Percentiles rank a stretch among this genome's conserved stretches.
phyloP scores from a whole-genome alignment of 1,140 invertebrate genomes.

The Apis mellifera region DNA sequence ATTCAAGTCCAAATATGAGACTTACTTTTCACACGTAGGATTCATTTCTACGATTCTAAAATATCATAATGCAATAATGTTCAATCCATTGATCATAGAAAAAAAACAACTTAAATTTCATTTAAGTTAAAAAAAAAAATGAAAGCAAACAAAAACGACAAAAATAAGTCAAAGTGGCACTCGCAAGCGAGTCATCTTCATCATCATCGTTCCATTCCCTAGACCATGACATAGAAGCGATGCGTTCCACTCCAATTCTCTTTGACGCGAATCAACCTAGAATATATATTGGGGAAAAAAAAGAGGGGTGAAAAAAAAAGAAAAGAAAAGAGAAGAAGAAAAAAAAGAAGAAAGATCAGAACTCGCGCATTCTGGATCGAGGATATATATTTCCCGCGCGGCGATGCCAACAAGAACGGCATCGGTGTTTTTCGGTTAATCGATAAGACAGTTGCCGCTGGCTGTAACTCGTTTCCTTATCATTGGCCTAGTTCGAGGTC shows the following conservation, averaged over 20 bases:
- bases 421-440: constrained; percentile 21
- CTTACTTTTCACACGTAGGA: too few species aligned
- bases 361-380: not conserved
- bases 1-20: too few species aligned
- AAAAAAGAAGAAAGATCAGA: not conserved
- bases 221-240: not conserved
- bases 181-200: not conserved
- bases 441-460: constrained; percentile 51
- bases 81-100: too few species aligned
- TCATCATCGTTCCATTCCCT: not conserved
- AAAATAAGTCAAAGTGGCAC: too few species aligned
- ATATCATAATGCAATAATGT: too few species aligned
- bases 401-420: not conserved
- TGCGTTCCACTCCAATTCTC: constrained; percentile 19
- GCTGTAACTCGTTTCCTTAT: constrained; percentile 47
- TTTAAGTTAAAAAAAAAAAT: not conserved
- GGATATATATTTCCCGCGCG: constrained; percentile 22
- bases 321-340: not conserved
- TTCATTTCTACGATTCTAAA: too few species aligned
- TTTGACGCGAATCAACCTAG: not conserved
- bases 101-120: not conserved
- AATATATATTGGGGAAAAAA: not conserved
- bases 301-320: too few species aligned
- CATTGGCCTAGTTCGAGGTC: constrained; percentile 56
- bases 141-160: not conserved